Conservation (phyloP, 2,888 invertebrate species). For the Troides aeacus region DNA sequence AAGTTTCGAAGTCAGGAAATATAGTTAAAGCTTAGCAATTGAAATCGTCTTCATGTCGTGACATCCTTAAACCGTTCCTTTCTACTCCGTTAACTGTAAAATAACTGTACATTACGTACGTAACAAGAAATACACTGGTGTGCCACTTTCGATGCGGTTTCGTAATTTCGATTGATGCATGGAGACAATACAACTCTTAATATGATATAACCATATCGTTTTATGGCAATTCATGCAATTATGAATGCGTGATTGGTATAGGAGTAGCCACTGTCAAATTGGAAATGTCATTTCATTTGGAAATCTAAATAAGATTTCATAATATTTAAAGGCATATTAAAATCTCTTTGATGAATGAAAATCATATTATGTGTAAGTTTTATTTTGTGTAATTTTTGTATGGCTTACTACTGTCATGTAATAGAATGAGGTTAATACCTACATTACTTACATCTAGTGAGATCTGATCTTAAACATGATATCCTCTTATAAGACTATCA, state of each 20-base stretch:
- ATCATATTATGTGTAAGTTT: too few species aligned
- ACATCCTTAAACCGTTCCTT: slow-evolving; percentile 25
- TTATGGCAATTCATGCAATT: background rate
- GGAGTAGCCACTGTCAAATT: too few species aligned
- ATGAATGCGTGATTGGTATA: background rate
- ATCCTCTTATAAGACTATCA: too few species aligned
- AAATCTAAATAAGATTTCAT: too few species aligned
- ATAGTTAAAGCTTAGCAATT: background rate
- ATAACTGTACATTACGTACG: slow-evolving; percentile 34
- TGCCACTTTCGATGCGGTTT: slow-evolving; percentile 50
- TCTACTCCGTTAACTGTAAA: slow-evolving; percentile 29
- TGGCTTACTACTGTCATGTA: too few species aligned
- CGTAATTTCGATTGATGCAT: slow-evolving; percentile 38
- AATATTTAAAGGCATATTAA: too few species aligned
- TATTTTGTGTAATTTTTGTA: too few species aligned
- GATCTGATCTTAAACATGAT: too few species aligned
- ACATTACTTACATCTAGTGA: too few species aligned
- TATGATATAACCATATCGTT: slow-evolving; percentile 41
- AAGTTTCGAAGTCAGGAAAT: slow-evolving; percentile 9
- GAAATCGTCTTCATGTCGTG: slow-evolving; percentile 11
- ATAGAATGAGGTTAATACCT: too few species aligned
- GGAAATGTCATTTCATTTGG: too few species aligned
- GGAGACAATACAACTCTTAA: slow-evolving; percentile 34
- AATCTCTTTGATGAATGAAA: too few species aligned
- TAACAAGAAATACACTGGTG: slow-evolving; percentile 35